Percentiles rank a stretch among this genome's conserved stretches.
Conservation (phyloP, 1,140 invertebrate species). For the Hylyphantes graminicola region DNA sequence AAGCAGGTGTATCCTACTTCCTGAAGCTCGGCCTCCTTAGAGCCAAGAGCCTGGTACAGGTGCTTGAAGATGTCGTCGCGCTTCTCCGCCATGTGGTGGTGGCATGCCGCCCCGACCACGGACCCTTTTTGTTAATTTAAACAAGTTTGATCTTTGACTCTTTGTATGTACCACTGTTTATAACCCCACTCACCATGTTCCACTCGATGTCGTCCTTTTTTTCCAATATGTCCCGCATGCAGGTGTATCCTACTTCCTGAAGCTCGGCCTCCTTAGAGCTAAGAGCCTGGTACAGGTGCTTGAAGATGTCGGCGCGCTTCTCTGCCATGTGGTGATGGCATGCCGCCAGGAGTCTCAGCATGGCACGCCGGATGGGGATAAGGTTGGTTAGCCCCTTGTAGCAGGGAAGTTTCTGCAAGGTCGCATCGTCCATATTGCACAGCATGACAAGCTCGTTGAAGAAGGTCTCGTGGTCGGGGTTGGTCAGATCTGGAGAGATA, state of each 20-base stretch:
- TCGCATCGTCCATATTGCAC: constrained; percentile 88
- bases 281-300: constrained; percentile 89
- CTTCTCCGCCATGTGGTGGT: constrained; percentile 79
- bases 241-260: constrained; percentile 92
- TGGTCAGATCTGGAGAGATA: constrained; percentile 76
- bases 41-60: constrained; percentile 87
- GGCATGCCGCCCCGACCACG: constrained; percentile 82
- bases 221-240: constrained; percentile 84
- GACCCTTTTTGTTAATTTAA: no score
- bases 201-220: constrained; percentile 41
- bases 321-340: constrained; percentile 83
- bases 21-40: constrained; percentile 87
- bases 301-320: constrained; percentile 87
- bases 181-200: constrained; percentile 31
- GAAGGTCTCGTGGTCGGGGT: constrained; percentile 91
- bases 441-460: constrained; percentile 87
- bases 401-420: constrained; percentile 86
- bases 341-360: constrained; percentile 84
- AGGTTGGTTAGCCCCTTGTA: constrained; percentile 91
- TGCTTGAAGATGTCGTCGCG: constrained; percentile 90
- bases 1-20: constrained; percentile 94
- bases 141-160: no score
- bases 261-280: constrained; percentile 85
- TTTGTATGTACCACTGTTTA: no score
- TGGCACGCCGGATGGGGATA: constrained; percentile 88